These are phyloP conservation scores for Hemichromis elongatus DNA, from an alignment of 2,113 vertebrate genomes.

Conservation along the genomic window DNA sequence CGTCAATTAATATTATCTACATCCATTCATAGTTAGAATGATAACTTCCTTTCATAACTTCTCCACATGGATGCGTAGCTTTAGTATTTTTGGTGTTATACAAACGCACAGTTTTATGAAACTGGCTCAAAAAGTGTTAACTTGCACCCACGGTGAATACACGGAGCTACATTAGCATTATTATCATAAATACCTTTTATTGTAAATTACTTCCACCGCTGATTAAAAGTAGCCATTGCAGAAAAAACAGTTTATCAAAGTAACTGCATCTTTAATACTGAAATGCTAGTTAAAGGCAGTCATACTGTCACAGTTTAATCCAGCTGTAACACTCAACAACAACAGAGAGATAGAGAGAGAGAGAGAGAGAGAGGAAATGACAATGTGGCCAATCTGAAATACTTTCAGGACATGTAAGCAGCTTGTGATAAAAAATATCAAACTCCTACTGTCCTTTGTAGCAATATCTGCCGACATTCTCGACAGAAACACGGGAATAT, in stretches of 20 bases:
- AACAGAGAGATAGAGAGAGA: no score
- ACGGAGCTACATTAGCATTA: background rate
- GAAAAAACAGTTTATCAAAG: background rate
- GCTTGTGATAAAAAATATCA: background rate
- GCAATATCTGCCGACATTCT: background rate
- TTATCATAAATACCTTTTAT: background rate
- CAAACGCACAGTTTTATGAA: background rate
- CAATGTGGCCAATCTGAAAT: background rate
- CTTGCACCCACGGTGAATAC: background rate
- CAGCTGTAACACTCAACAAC: background rate
- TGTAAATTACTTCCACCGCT: background rate
- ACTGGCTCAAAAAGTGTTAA: background rate
- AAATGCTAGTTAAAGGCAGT: background rate
- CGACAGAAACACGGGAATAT: background rate
- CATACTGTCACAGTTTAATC: background rate
- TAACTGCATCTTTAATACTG: background rate
- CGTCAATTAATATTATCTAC: fast-evolving
- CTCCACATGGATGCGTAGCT: background rate
- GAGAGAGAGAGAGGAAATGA: background rate
- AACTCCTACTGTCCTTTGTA: background rate
- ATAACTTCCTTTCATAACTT: background rate
- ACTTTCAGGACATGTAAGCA: background rate
- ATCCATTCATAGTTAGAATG: background rate
- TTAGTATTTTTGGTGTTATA: background rate
- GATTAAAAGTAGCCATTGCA: background rate